Evolutionary conservation across 2,797 vertebrate species (phyloP).

Genomic region (Danio jaintianensis): DNA sequence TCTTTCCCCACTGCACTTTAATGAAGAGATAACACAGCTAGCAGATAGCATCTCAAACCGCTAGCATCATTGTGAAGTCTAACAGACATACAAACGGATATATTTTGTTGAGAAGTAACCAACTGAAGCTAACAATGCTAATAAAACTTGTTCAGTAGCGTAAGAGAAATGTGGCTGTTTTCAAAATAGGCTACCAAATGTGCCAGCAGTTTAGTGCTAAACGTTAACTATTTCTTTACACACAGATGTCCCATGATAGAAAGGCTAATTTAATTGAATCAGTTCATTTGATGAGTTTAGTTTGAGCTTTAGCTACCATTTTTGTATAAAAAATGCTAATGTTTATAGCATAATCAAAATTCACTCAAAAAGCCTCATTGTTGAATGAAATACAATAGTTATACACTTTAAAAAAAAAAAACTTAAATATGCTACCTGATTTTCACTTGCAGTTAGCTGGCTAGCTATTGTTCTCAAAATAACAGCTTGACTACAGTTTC

Average conservation of each 20-base stretch:
- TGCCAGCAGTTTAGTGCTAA: background rate
- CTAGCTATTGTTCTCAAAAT: background rate
- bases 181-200: background rate
- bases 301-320: background rate
- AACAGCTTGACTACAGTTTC: background rate
- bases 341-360: background rate
- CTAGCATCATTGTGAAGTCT: background rate
- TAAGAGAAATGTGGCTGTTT: background rate
- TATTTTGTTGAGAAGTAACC: background rate
- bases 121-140: background rate
- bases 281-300: background rate
- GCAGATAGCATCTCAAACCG: constrained; percentile 2
- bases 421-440: background rate
- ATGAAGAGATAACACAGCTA: background rate
- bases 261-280: background rate
- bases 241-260: background rate
- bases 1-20: background rate
- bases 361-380: background rate
- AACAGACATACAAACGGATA: background rate
- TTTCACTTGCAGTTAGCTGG: too few species aligned
- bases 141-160: background rate
- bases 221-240: background rate
- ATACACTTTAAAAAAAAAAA: background rate
- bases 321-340: background rate
- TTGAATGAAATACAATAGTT: background rate